Percentiles rank a stretch among this genome's conserved stretches.
Conservation (phyloP, 1,140 invertebrate genomes). For the Hyles euphorbiae region DNA sequence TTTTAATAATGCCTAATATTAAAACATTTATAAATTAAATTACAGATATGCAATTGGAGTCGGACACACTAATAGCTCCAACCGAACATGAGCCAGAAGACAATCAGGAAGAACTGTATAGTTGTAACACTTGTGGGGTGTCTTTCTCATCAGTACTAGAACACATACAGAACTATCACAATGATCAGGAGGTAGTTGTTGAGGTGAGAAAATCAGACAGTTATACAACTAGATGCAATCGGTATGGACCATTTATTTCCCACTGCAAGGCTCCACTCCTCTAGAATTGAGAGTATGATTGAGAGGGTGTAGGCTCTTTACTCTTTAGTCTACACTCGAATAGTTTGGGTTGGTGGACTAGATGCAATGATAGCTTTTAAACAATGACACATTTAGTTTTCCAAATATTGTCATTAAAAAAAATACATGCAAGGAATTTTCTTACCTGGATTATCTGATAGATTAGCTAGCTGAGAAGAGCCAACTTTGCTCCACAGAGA, state of each 20-base stretch:
- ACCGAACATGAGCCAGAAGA: constrained; percentile 29
- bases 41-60: constrained; percentile 33
- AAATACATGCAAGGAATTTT: neutral
- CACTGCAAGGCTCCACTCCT: too few relatives aligned
- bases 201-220: constrained; percentile 43
- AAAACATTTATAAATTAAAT: neutral
- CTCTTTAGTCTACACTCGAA: too few relatives aligned
- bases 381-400: neutral
- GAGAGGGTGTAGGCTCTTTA: too few relatives aligned
- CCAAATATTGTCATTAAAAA: neutral
- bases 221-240: too few relatives aligned
- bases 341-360: too few relatives aligned
- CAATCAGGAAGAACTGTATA: constrained; percentile 72
- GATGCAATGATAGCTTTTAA: too few relatives aligned
- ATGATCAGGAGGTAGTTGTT: constrained; percentile 80
- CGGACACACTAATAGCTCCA: constrained; percentile 18
- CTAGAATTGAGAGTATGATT: too few relatives aligned
- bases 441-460: too few relatives aligned
- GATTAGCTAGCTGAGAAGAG: too few relatives aligned
- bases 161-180: constrained; percentile 80
- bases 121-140: constrained; percentile 79
- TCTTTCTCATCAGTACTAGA: constrained; percentile 79
- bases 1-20: too few relatives aligned
- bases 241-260: too few relatives aligned
- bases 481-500: too few relatives aligned